A percentile compares a stretch with the other conserved stretches of the same genome.
phyloP scores from a whole-genome alignment of 2,113 vertebrate species.

The Odobenus rosmarus region DNA sequence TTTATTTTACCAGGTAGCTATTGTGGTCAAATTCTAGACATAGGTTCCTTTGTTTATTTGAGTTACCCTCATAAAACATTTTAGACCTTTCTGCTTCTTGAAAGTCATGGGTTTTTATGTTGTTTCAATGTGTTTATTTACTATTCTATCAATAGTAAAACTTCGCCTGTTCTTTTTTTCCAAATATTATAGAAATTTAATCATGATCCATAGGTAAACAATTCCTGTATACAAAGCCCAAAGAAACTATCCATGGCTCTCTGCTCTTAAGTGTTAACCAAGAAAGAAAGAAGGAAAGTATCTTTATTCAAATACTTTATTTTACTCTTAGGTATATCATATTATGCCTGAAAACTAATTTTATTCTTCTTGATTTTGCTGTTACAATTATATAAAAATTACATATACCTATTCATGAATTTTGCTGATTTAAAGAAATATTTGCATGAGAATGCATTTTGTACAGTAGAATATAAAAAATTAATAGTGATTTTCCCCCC shows the following conservation, averaged over 20 bases:
- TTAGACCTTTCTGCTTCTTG: neutral
- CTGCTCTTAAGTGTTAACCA: neutral
- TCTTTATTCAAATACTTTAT: slow-evolving; percentile 47
- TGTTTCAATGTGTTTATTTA: neutral
- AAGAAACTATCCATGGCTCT: neutral
- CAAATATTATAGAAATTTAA: neutral
- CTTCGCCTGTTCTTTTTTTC: slow-evolving; percentile 2
- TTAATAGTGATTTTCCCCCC: slow-evolving; percentile 59
- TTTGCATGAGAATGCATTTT: slow-evolving; percentile 18
- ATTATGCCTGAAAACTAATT: neutral
- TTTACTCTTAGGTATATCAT: slow-evolving; percentile 7
- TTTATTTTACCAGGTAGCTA: neutral
- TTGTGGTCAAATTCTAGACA: slow-evolving; percentile 14
- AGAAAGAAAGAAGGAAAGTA: slow-evolving; percentile 36
- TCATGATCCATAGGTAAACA: neutral
- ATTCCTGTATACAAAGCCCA: neutral
- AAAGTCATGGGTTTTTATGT: neutral
- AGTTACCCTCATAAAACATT: neutral
- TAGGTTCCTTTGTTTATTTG: neutral
- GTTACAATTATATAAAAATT: slow-evolving; percentile 38
- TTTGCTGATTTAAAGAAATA: slow-evolving; percentile 1
- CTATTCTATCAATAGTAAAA: slow-evolving; percentile 2
- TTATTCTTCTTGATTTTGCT: slow-evolving; percentile 49
- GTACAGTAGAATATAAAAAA: slow-evolving; percentile 33
- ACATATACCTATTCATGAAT: slow-evolving; percentile 19